Conservation (phyloP, 2,797 vertebrate species). For the Tadarida brasiliensis region DNA sequence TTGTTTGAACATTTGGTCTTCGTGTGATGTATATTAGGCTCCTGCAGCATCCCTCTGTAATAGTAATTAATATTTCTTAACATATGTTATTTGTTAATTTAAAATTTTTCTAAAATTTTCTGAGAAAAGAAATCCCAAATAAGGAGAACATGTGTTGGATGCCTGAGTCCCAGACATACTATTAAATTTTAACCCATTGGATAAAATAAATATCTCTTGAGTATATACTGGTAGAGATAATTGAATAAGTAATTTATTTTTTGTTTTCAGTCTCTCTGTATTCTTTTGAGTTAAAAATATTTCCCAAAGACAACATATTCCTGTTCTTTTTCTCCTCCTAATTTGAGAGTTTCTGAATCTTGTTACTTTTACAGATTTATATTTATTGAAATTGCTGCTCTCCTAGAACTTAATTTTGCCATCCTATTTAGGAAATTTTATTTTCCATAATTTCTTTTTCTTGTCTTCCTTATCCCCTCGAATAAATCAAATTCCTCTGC, state of each 20-base stretch:
- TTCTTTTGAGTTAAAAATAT: conserved; percentile 24
- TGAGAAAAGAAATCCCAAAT: conserved; percentile 55
- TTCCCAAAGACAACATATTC: neutral
- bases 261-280: neutral
- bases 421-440: neutral
- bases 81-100: conserved; percentile 56
- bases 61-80: conserved; percentile 67
- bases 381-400: conserved; percentile 27
- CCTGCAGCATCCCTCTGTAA: conserved; percentile 19
- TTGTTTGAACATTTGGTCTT: conserved; percentile 63
- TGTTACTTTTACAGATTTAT: conserved; percentile 31
- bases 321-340: neutral
- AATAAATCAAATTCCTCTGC: conserved; percentile 41
- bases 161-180: neutral
- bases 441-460: neutral
- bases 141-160: neutral
- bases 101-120: conserved; percentile 15
- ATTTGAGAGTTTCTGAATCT: conserved; percentile 45
- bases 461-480: neutral
- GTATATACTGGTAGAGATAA: neutral
- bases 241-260: neutral
- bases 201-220: conserved; percentile 22
- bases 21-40: conserved; percentile 34
- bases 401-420: conserved; percentile 36
- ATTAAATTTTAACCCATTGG: conserved; percentile 40